These are phyloP conservation scores for Gari tellinella DNA, from an alignment of 2,888 invertebrate genomes.

Conservation along the genomic window DNA sequence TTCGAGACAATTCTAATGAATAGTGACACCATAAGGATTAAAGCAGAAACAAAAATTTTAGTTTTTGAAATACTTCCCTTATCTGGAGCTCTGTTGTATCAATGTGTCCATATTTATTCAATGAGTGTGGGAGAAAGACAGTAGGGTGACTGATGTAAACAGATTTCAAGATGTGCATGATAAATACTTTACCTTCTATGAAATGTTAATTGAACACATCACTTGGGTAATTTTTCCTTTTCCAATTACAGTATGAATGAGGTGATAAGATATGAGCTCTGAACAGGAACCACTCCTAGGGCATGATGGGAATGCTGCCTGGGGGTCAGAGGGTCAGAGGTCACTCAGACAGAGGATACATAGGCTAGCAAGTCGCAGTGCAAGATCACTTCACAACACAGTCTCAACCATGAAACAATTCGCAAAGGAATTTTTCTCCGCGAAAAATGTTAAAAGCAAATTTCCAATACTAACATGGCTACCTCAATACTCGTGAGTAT, in stretches of 20 bases:
- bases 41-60: too few species aligned
- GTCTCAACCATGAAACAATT: conserved; percentile 48
- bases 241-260: conserved; percentile 40
- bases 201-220: too few species aligned
- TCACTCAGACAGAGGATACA: conserved; percentile 18
- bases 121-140: too few species aligned
- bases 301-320: conserved; percentile 38
- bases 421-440: conserved; percentile 63
- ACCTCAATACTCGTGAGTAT: conserved; percentile 77
- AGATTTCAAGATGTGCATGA: too few species aligned
- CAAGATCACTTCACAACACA: background rate
- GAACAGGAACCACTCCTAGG: conserved; percentile 53
- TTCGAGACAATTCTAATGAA: too few species aligned
- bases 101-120: too few species aligned
- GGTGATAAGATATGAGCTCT: conserved; percentile 43
- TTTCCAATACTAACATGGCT: conserved; percentile 78
- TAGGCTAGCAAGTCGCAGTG: conserved; percentile 1
- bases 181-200: too few species aligned
- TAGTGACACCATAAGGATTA: too few species aligned
- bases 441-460: conserved; percentile 69
- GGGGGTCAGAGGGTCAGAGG: conserved; percentile 33
- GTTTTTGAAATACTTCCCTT: too few species aligned
- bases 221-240: conserved; percentile 5
- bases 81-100: too few species aligned
- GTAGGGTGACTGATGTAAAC: too few species aligned